Evolutionary conservation across 2,888 invertebrate genomes (phyloP).

Genomic region (Erebia aethiops): DNA sequence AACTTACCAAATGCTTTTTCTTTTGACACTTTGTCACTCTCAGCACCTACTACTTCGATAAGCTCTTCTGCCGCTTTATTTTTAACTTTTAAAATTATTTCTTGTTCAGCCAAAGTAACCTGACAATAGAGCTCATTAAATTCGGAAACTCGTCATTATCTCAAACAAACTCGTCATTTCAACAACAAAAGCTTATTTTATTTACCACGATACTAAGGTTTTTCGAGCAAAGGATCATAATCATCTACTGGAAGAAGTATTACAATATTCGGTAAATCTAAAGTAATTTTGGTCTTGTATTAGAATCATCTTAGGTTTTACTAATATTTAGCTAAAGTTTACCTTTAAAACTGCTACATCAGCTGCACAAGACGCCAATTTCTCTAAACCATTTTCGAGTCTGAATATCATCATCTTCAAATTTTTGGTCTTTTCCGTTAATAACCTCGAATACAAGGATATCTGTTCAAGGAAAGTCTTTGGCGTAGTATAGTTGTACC

Average conservation of each 20-base stretch:
- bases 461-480: slow-evolving; percentile 98
- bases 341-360: slow-evolving; percentile 94
- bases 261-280: background rate
- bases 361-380: slow-evolving; percentile 91
- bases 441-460: slow-evolving; percentile 88
- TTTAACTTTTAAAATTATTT: slow-evolving; percentile 92
- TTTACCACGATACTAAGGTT: too few relatives aligned
- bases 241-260: background rate
- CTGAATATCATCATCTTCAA: slow-evolving; percentile 89
- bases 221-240: background rate
- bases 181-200: background rate
- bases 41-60: slow-evolving; percentile 92
- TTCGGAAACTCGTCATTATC: background rate
- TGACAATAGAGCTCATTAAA: slow-evolving; percentile 39
- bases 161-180: too few relatives aligned
- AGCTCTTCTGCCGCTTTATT: slow-evolving; percentile 95
- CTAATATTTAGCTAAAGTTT: slow-evolving; percentile 28
- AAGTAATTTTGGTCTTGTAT: background rate
- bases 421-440: slow-evolving; percentile 86
- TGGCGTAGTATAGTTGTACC: slow-evolving; percentile 98
- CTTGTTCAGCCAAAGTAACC: slow-evolving; percentile 86
- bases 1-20: slow-evolving; percentile 89
- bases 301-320: background rate
- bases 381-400: slow-evolving; percentile 94
- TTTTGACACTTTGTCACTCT: slow-evolving; percentile 94